Percentiles rank a stretch among this genome's conserved stretches.
phyloP scores from a whole-genome alignment of 2,797 vertebrate genomes.

The Acanthurus lineatus region DNA sequence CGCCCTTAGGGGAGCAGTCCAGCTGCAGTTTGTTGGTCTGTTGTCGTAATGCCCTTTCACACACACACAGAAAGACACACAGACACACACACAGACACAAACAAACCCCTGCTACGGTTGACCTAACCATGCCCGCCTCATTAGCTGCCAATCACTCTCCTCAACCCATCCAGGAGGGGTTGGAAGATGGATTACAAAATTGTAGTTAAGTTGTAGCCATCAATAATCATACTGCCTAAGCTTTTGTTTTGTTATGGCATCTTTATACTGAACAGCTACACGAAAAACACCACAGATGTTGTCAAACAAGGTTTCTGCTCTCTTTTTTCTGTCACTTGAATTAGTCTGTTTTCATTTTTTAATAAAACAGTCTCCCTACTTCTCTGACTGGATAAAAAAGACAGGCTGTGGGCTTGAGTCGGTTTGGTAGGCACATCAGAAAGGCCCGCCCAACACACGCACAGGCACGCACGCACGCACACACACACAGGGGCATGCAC shows the following conservation, averaged over 20 bases:
- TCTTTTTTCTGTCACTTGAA: constrained; percentile 22
- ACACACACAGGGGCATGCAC: not conserved
- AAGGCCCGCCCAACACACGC: constrained; percentile 36
- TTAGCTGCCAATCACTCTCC: constrained; percentile 82
- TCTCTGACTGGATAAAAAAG: constrained; percentile 47
- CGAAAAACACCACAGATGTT: constrained; percentile 28
- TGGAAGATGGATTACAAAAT: constrained; percentile 49
- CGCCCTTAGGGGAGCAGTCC: constrained; percentile 57
- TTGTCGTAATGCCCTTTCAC: constrained; percentile 67
- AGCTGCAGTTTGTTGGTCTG: constrained; percentile 71
- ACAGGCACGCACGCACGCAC: constrained; percentile 31
- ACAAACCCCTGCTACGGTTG: constrained; percentile 73
- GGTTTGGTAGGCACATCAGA: constrained; percentile 53
- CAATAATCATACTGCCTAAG: constrained; percentile 50
- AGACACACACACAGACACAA: constrained; percentile 66
- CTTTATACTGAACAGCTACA: constrained; percentile 16
- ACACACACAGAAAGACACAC: constrained; percentile 20
- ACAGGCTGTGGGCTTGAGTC: constrained; percentile 48
- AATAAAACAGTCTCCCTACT: constrained; percentile 43
- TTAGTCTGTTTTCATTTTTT: constrained; percentile 45
- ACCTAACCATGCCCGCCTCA: constrained; percentile 76
- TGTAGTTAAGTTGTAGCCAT: constrained; percentile 65
- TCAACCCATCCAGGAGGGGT: constrained; percentile 28
- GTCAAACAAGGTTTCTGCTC: constrained; percentile 16
- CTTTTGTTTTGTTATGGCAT: constrained; percentile 19